Evolutionary conservation across 1,140 invertebrate species (phyloP).

Genomic region (Lepidurus packardi): DNA sequence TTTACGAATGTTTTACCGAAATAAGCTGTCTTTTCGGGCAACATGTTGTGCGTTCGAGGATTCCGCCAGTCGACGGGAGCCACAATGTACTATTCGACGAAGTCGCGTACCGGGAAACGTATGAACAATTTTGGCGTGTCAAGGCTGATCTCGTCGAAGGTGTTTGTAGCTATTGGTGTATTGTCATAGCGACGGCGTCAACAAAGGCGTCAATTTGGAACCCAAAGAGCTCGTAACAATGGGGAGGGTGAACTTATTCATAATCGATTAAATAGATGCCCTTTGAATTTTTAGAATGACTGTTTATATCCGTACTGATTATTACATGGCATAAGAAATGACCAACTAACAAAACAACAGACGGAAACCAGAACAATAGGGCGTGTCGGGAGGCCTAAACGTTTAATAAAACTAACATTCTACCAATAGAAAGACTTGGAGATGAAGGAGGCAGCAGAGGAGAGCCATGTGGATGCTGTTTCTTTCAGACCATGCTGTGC

Average conservation of each 20-base stretch:
- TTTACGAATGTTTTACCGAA: not conserved
- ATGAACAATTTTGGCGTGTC: not conserved
- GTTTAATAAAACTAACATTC: slow-evolving; percentile 28
- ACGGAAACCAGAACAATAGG: slow-evolving; percentile 8
- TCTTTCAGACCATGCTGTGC: slow-evolving; percentile 38
- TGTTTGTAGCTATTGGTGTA: not conserved
- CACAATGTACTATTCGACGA: not conserved
- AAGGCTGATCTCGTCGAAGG: not conserved
- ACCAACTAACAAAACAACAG: not conserved
- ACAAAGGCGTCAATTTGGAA: not conserved
- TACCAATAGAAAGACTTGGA: slow-evolving; percentile 40
- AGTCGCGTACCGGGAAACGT: not conserved
- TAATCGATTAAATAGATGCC: not conserved
- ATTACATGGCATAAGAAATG: not conserved
- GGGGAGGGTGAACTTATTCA: not conserved
- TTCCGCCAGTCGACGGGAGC: not conserved
- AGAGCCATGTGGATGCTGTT: slow-evolving; percentile 37
- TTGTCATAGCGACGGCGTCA: not conserved
- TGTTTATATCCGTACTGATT: slow-evolving; percentile 17
- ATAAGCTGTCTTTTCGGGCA: not conserved
- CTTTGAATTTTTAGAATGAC: not conserved
- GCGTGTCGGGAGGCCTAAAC: not conserved
- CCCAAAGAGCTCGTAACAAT: not conserved
- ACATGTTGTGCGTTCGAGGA: not conserved
- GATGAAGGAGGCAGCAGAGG: slow-evolving; percentile 37